Evolutionary conservation across 1,140 invertebrate species (phyloP), one percentile per base, ranked within the genome.

Genomic region (Calliphora vicina): DNA sequence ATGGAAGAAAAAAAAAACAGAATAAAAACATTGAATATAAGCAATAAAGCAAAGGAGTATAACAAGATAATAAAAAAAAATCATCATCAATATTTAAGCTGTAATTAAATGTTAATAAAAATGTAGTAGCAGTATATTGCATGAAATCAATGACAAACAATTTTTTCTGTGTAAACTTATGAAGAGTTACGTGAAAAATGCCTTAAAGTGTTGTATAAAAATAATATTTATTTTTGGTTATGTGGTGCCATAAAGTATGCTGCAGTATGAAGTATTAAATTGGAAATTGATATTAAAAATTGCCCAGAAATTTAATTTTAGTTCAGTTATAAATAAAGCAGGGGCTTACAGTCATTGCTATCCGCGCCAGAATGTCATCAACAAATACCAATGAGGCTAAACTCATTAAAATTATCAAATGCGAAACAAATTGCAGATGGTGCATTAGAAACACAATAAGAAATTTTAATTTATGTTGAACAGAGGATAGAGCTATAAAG

Each of bases 81-180:
- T 10, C 5, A 26, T 5, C 67, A 71, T 71, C 45, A 10, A 50
- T 50, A 50, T 50, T 50, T 50, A 50, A 50, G 45, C 12, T 13
- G 20, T 23, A 67, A 67, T 67, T 67, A 23, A 67, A 67, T 23
- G 61, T 67, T 67, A 67, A 67, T 20, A 67, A 67, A 23, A n/a
- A n/a, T n/a, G n/a, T n/a, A 8, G 61, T 20, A 25, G 20, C 73
- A 43, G 42, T n/a, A 74, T 26, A 74, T 27, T 9, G 80, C 4
- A 81, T 85, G n/a, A 67, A 67, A 67, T 67, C 57, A 67, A 67
- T 20, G 57, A 23, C 35, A 23, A 23, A 23, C 25, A 67, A 57
- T n/a, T 57, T n/a, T 23, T 67, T 5, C n/a, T 67, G 6, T 67
- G 6, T 17, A 4, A 5, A 57, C 50, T 57, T n/a, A 10, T 67